phyloP scores from a whole-genome alignment of 2,113 vertebrate species.

The Stercorarius parasiticus region DNA sequence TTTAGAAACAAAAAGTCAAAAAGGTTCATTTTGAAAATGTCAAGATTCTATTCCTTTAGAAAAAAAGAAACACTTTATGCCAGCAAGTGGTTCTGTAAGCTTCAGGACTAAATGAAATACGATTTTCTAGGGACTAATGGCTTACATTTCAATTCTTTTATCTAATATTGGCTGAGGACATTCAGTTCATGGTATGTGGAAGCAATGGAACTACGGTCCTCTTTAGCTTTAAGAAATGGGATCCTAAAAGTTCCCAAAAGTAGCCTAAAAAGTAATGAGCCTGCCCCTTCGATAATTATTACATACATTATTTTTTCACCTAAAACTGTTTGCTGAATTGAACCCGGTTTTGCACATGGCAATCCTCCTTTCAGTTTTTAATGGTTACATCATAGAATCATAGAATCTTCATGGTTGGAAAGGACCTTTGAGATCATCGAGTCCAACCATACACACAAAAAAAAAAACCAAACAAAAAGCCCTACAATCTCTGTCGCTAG shows the following conservation, averaged over 20 bases:
- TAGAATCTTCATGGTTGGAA: too few species aligned
- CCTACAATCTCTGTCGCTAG: too few species aligned
- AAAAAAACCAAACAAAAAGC: too few species aligned
- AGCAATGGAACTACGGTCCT: background rate
- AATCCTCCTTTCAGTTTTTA: background rate
- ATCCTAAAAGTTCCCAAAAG: background rate
- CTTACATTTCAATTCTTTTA: background rate
- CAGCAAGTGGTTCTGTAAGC: background rate
- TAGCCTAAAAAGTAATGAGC: background rate
- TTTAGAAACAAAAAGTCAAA: background rate
- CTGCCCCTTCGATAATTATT: fast-evolving
- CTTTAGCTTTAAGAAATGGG: background rate
- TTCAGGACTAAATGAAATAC: background rate
- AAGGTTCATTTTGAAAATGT: background rate
- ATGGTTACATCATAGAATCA: background rate
- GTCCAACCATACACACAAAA: too few species aligned
- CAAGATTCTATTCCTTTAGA: background rate
- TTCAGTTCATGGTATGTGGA: background rate
- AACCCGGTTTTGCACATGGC: background rate
- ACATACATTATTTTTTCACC: background rate
- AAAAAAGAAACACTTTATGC: background rate
- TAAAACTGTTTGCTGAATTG: background rate
- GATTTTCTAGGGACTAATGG: background rate
- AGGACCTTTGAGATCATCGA: too few species aligned
- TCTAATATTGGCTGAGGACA: background rate